Percentiles rank a stretch among this genome's conserved stretches.
Evolutionary conservation across 2,888 invertebrate genomes (phyloP).

Genomic region (Hirtodrosophila duncani): DNA sequence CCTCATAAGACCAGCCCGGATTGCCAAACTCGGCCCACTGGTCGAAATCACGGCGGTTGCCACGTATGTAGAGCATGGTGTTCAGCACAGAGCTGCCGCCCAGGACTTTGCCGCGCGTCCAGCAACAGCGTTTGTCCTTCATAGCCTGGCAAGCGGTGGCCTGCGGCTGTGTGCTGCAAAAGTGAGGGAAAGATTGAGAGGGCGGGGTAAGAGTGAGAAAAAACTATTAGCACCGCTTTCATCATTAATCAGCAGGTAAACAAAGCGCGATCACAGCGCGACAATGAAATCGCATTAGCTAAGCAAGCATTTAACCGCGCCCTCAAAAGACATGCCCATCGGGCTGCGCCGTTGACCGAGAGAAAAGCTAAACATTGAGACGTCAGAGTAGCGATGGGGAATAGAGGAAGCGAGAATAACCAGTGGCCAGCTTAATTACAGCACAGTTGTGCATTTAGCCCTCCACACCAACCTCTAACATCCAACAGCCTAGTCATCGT

Average conservation of each 20-base stretch:
- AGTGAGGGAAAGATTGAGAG: background rate
- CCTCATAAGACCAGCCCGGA: slow-evolving; percentile 91
- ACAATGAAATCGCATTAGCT: slow-evolving; percentile 51
- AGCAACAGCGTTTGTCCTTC: slow-evolving; percentile 89
- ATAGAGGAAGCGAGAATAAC: no score
- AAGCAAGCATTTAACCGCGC: slow-evolving; percentile 1
- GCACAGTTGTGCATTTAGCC: slow-evolving; percentile 1
- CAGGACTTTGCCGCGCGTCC: slow-evolving; percentile 93
- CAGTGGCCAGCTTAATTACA: slow-evolving; percentile 28
- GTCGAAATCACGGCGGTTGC: slow-evolving; percentile 91
- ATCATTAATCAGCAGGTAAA: slow-evolving; percentile 50
- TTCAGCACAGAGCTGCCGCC: slow-evolving; percentile 93
- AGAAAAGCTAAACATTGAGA: no score
- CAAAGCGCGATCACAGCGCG: slow-evolving; percentile 42
- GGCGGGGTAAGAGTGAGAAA: slow-evolving; percentile 1
- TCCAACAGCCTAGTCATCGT: no score
- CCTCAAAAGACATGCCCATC: background rate
- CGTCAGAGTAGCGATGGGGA: no score
- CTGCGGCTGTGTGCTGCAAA: slow-evolving; percentile 88
- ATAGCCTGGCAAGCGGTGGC: slow-evolving; percentile 91
- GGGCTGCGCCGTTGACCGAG: no score
- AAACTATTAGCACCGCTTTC: slow-evolving; percentile 55
- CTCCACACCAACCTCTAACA: no score
- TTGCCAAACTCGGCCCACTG: slow-evolving; percentile 92
- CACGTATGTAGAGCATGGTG: slow-evolving; percentile 94